Conservation (phyloP, 1,140 invertebrate genomes). For the Arion vulgaris region DNA sequence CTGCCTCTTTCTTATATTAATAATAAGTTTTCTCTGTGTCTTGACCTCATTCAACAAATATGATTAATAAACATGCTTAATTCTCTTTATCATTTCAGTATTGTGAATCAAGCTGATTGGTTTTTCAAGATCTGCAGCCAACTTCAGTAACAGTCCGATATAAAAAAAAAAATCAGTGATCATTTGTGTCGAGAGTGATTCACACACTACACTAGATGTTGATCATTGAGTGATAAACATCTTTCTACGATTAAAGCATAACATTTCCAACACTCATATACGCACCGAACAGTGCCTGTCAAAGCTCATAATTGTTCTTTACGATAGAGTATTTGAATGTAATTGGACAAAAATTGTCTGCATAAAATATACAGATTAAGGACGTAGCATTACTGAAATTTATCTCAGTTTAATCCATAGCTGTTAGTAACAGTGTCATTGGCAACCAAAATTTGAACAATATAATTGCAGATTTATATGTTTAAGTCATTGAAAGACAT, state of each 20-base stretch:
- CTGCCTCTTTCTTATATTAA: not conserved
- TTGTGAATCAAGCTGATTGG: not conserved
- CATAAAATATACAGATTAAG: not conserved
- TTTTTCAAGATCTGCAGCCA: not conserved
- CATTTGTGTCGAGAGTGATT: no score
- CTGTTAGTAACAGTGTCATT: not conserved
- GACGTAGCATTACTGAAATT: not conserved
- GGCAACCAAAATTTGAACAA: no score
- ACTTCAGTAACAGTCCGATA: no score
- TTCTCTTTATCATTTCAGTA: conserved; percentile 4
- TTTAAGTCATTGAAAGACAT: not conserved
- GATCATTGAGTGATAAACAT: no score
- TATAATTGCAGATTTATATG: not conserved
- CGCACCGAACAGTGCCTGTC: not conserved
- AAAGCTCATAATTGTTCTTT: not conserved
- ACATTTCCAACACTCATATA: no score
- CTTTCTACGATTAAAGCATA: no score
- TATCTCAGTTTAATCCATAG: not conserved
- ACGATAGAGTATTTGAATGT: not conserved
- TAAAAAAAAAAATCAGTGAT: no score
- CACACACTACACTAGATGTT: no score
- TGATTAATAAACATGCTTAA: no score
- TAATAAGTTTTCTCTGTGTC: not conserved
- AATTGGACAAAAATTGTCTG: not conserved
- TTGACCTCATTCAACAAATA: no score